phyloP scores from a whole-genome alignment of 2,797 vertebrate species.

The Chiloscyllium punctatum region DNA sequence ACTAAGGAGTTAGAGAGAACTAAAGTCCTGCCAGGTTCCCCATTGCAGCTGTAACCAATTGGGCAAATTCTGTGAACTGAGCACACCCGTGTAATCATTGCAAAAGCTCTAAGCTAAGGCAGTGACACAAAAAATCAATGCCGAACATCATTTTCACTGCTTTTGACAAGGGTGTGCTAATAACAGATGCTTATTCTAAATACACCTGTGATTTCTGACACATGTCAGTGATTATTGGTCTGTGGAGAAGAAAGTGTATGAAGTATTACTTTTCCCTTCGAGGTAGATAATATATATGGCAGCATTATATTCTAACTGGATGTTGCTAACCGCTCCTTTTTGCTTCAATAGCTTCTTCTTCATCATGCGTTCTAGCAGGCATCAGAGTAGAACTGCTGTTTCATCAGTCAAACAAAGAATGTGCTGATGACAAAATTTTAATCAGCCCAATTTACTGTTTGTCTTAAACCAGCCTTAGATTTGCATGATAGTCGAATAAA shows the following conservation, averaged over 20 bases:
- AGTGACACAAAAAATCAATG: neutral
- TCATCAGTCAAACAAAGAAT: neutral
- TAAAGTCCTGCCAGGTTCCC: neutral
- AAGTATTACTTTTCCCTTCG: conserved; percentile 10
- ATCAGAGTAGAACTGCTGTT: neutral
- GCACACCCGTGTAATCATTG: neutral
- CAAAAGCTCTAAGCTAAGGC: neutral
- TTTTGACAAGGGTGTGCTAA: conserved; percentile 1
- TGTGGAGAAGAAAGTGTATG: neutral
- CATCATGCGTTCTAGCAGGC: neutral
- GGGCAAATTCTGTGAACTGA: neutral
- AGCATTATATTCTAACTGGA: neutral
- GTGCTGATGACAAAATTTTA: neutral
- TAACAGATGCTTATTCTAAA: conserved; percentile 9
- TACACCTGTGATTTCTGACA: conserved; percentile 23
- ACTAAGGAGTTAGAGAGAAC: neutral
- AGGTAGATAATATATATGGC: neutral
- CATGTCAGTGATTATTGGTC: neutral
- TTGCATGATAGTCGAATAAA: neutral
- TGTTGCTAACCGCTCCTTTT: neutral
- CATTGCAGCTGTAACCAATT: neutral
- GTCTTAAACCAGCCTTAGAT: neutral
- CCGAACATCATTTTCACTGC: neutral
- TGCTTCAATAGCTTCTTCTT: neutral
- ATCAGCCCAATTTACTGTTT: neutral